phyloP scores from a whole-genome alignment of 2,888 invertebrate genomes.

The Phaonia tiefii region DNA sequence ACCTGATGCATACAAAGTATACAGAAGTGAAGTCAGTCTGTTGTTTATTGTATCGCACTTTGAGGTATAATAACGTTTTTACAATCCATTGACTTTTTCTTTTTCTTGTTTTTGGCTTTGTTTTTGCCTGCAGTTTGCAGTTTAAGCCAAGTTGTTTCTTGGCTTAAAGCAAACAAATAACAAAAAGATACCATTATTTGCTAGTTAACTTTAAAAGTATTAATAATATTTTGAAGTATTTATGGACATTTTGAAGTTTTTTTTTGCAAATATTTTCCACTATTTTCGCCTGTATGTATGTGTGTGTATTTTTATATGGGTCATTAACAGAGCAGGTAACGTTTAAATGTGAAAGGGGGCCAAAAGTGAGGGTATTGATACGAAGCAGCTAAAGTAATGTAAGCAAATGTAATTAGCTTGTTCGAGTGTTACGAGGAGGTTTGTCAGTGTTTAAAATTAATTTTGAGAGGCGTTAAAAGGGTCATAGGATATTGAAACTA shows the following conservation, averaged over 20 bases:
- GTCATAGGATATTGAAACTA: too few relatives aligned
- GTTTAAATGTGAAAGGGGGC: conserved; percentile 1
- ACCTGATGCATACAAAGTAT: conserved; percentile 1
- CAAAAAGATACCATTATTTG: neutral
- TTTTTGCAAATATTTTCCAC: too few relatives aligned
- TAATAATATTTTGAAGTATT: neutral
- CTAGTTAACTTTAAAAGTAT: neutral
- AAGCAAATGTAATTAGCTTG: too few relatives aligned
- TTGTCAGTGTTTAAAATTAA: too few relatives aligned
- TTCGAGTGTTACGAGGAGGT: too few relatives aligned
- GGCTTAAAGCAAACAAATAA: neutral
- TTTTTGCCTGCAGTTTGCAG: neutral
- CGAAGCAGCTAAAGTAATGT: too few relatives aligned
- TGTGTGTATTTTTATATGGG: neutral
- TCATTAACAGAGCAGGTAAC: neutral
- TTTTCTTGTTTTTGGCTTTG: conserved; percentile 30
- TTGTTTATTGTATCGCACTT: conserved; percentile 9
- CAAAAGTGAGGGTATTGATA: neutral
- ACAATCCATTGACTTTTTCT: conserved; percentile 45
- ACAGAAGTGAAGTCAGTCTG: neutral
- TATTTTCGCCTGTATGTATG: neutral
- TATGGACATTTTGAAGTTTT: too few relatives aligned
- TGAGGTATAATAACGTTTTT: conserved; percentile 35
- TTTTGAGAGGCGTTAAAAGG: too few relatives aligned
- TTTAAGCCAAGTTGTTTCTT: neutral